These are phyloP conservation scores for Stichopus horrens DNA, from an alignment of 53 echinoderm and acorn worm species.

Conservation along the genomic window DNA sequence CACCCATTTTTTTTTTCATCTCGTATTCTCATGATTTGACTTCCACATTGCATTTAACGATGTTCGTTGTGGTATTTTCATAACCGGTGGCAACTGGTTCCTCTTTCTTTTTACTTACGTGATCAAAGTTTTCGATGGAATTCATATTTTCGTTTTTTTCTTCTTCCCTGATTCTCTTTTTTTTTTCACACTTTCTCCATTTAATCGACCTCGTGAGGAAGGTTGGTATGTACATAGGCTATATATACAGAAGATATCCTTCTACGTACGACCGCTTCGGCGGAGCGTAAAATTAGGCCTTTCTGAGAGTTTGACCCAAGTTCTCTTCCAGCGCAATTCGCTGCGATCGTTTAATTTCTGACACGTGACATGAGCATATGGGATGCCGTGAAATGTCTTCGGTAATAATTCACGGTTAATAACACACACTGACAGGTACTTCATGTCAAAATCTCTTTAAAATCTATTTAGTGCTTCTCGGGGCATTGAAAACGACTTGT, in stretches of 20 bases:
- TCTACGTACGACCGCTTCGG: neutral
- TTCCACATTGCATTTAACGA: neutral
- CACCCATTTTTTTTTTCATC: neutral
- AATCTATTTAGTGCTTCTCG: constrained; percentile 1
- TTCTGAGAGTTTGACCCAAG: constrained; percentile 20
- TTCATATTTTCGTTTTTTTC: no score
- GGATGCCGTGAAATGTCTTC: constrained; percentile 30
- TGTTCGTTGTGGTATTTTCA: neutral
- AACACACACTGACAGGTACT: constrained; percentile 35
- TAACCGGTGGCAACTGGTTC: neutral
- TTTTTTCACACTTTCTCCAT: constrained; percentile 20
- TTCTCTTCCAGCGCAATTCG: neutral
- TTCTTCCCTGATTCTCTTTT: no score
- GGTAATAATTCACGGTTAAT: constrained; percentile 40
- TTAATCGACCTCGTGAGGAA: neutral
- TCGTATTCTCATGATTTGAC: neutral
- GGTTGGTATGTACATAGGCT: neutral
- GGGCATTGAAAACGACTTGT: neutral
- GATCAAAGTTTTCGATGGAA: neutral
- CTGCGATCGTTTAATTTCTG: constrained; percentile 31
- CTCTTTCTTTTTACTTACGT: neutral
- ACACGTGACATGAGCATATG: constrained; percentile 38
- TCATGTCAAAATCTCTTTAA: constrained; percentile 31
- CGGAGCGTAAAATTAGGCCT: constrained; percentile 34
- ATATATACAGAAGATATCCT: neutral